Evolutionary conservation across 2,888 invertebrate genomes (phyloP).

Genomic region (Craniophora ligustri): DNA sequence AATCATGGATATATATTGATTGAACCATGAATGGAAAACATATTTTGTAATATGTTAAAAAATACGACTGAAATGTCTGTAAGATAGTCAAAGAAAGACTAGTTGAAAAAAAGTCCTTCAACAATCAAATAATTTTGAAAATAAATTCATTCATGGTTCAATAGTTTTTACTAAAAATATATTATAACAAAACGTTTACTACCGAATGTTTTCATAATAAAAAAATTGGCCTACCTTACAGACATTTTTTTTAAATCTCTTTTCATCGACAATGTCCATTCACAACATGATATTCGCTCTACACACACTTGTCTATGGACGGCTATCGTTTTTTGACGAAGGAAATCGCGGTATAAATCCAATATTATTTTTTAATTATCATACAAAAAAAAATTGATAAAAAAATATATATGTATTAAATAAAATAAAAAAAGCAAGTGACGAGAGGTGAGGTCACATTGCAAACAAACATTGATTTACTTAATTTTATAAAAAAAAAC

Average conservation of each 20-base stretch:
- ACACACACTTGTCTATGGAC: slow-evolving; percentile 59
- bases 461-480: slow-evolving; percentile 83
- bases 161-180: slow-evolving; percentile 40
- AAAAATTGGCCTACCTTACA: slow-evolving; percentile 87
- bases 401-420: slow-evolving; percentile 15
- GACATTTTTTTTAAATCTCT: slow-evolving; percentile 72
- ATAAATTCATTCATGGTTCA: slow-evolving; percentile 84
- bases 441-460: slow-evolving; percentile 81
- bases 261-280: slow-evolving; percentile 80
- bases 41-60: slow-evolving; percentile 48
- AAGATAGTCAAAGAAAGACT: slow-evolving; percentile 70
- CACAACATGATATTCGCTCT: slow-evolving; percentile 82
- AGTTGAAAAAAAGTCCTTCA: slow-evolving; percentile 55
- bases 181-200: slow-evolving; percentile 30
- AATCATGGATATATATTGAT: slow-evolving; percentile 34
- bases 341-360: slow-evolving; percentile 34
- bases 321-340: slow-evolving; percentile 43
- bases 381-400: slow-evolving; percentile 10
- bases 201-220: slow-evolving; percentile 60
- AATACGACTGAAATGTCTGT: slow-evolving; percentile 82
- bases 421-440: slow-evolving; percentile 72
- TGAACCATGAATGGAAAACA: slow-evolving; percentile 84
- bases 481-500: slow-evolving; percentile 57
- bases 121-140: slow-evolving; percentile 8
- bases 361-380: slow-evolving; percentile 25